Base-by-base conservation (phyloP, 2,797 vertebrate genomes). In the Hydrocynus forskahlii region DNA sequence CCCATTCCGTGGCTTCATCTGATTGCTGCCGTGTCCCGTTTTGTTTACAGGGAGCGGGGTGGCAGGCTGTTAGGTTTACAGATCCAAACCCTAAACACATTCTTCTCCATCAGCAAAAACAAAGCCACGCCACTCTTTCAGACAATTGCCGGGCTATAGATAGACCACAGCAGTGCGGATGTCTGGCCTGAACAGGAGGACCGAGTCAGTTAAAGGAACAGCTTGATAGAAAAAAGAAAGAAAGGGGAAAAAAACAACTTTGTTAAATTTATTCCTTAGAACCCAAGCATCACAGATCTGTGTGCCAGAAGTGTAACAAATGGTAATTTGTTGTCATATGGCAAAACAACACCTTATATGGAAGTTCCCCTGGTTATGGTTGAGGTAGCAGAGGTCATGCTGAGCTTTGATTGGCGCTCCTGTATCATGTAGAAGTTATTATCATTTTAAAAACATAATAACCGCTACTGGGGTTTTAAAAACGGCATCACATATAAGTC, bases 31-130 rank as follows among this genome's bases (percentile, higher is more conserved):
- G 59, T 70, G 64, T 63, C 25, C 59, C 2, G 17, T 23, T 81
- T 76, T 76, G 80, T 81, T 76, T 81, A 76, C 80, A 45, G 68
- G 12, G 68, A 76, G 55, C 14, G 21, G 60, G 68, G 66, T 69
- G 75, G 70, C 29, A 50, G 64, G 66, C 83, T 50, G 62, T 45
- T 29, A 71, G 50, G 57, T 76, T 54, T 17, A 52, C 52, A 76
- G 25, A 62, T 71, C 76, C 77, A 85, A 85, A 82, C 68, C 60
- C 38, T 77, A 77, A 60, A 66, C 55, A 17, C 77, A 85, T 82
- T 80, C 80, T 80, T 78, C 55, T 59, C 60, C 81, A 66, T 75
- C 66, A 71, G 76, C 66, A 81, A 62, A 84, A 76, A 84, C 66
- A 79, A 48, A 63, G 52, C 80, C 71, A 62, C 67, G 38, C 64